Conservation (phyloP, 2,797 vertebrate genomes). For the Podarcis lilfordi region DNA sequence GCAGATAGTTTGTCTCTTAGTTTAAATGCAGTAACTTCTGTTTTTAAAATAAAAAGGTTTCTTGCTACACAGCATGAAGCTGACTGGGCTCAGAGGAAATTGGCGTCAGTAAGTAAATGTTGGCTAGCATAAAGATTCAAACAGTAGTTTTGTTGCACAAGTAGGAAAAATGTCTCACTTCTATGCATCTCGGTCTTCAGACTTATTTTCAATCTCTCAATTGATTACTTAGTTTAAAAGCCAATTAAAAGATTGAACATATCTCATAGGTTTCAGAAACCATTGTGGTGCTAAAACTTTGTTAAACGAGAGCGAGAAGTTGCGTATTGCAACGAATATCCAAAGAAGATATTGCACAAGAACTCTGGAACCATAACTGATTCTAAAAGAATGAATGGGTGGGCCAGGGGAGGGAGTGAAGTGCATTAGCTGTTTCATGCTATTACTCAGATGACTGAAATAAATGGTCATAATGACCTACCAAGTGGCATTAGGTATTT, state of each 20-base stretch:
- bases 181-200: background rate
- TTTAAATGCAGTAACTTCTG: too few species aligned
- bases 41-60: too few species aligned
- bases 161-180: background rate
- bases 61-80: too few species aligned
- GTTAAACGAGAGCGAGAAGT: slow-evolving; percentile 11
- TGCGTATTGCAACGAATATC: background rate
- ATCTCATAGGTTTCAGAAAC: background rate
- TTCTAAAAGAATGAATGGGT: slow-evolving; percentile 48
- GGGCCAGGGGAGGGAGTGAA: slow-evolving; percentile 14
- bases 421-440: slow-evolving; percentile 57
- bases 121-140: background rate
- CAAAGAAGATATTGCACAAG: slow-evolving; percentile 33
- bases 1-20: too few species aligned
- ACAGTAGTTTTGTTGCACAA: background rate
- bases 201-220: background rate
- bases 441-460: slow-evolving; percentile 65
- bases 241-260: background rate
- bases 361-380: slow-evolving; percentile 33
- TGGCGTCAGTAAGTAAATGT: background rate
- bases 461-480: slow-evolving; percentile 66
- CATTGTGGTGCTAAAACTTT: background rate
- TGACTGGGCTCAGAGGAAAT: too few species aligned
- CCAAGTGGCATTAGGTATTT: slow-evolving; percentile 68
- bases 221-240: background rate